Evolutionary conservation across 2,888 invertebrate genomes (phyloP), one percentile per base, ranked within the genome.

Genomic region (Drosophila greeni): DNA sequence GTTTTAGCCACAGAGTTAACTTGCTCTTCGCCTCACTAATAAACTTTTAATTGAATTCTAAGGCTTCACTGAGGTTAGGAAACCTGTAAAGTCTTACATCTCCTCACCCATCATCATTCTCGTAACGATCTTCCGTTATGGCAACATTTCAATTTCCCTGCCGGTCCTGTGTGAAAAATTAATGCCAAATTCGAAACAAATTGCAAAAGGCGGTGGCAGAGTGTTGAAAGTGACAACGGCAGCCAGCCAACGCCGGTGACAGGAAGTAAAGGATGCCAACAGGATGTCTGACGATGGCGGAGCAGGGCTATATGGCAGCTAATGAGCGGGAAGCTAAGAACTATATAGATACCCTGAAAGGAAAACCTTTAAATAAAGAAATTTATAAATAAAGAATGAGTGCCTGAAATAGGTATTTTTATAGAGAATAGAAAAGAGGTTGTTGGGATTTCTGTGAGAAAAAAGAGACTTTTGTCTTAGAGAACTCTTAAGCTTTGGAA

Each of bases 81-180:
- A 66, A 60, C 64, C 48, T 61, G 37, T 45, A 64, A 37, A 24
- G 43, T 49, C 36, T 40, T 26, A 24, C 31, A 31, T 31, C 43
- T 1, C 18, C 37, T 11, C n/a, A 20, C 12, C 20, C 20, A 36
- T 51, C 58, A 34, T 45, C 52, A 45, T 57, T 66, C 55, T 71
- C 36, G 61, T 76, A 84, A 82, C 83, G 70, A 82, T 72, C 68
- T 76, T 74, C 84, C 85, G 77, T 72, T 81, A 82, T 84, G 76
- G 83, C 55, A 80, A 79, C 83, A 84, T 81, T 81, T 82, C 80
- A 84, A 84, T 81, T 81, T 81, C 80, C 85, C 70, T 64, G 73
- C 70, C 68, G 75, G 76, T 78, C 60, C 82, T 66, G 75, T 83
- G 66, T 76, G 75, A 74, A 81, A 81, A 82, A 81, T 84, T 82